Evolutionary conservation across 1,140 invertebrate genomes (phyloP), one percentile per base, ranked within the genome.

Genomic region (Nebria ingens): DNA sequence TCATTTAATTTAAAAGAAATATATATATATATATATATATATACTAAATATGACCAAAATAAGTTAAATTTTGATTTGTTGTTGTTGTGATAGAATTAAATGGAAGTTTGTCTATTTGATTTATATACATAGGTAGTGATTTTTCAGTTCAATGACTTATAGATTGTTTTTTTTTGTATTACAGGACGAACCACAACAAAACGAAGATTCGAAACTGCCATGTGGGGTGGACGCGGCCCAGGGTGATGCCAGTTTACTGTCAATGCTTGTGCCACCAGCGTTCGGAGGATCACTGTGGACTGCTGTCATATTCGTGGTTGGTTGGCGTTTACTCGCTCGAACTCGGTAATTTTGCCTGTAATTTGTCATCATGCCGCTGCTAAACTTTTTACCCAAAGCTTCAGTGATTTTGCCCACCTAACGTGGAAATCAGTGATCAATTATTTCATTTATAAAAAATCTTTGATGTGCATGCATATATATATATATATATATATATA

Each of bases 241-340:
- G 38, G 59, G 62, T 12, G 61, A 61, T 11, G 17, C 40, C 4
- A 59, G 64, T 23, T 52, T 70, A n/a, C 62, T 70, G 15, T 66
- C 68, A 11, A 67, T 68, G 52, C 57, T 73, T 40, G 62, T 69
- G 15, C 69, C 71, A 34, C 60, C 59, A 12, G 60, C 65, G 17
- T 58, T 69, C 57, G 9, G 61, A 51, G 52, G 66, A 21, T 65
- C 69, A 2, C 55, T 73, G 17, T 71, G 68, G 68, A 73, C 70
- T 19, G 70, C 71, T 15, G 66, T 73, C 50, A 66, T 72, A 50
- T 68, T 68, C 52, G 57, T 68, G 20, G 66, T 68, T 21, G 68
- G 68, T 29, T 68, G 66, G 67, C 62, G 64, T 53, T 40, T 67
- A 40, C 56, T 69, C 0, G 29, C 59, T 19, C 58, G 63, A 42